These are phyloP conservation scores for Xestia rhomboidea DNA, from an alignment of 2,888 invertebrate species.

Conservation along the genomic window DNA sequence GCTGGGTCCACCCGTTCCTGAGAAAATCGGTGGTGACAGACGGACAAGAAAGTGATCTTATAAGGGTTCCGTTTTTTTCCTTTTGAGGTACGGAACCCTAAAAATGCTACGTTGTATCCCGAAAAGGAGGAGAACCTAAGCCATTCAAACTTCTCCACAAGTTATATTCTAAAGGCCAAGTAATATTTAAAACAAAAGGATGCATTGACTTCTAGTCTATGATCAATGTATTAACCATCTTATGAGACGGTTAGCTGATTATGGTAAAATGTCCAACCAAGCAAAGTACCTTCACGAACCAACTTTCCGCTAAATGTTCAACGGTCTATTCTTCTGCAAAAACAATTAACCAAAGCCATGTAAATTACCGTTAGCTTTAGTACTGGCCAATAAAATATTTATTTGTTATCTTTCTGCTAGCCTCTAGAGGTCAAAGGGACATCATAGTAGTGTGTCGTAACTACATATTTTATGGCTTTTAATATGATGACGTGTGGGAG, in stretches of 20 bases:
- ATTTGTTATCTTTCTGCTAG: not conserved
- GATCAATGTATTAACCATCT: not conserved
- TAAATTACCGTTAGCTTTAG: not conserved
- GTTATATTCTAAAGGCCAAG: not conserved
- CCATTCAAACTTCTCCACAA: not conserved
- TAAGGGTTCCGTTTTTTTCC: too few species aligned
- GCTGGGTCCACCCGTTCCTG: too few species aligned
- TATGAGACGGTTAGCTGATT: not conserved
- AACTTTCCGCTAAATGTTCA: not conserved
- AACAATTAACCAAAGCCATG: conserved; percentile 1
- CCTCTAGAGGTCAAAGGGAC: conserved; percentile 33
- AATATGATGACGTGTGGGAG: conserved; percentile 53
- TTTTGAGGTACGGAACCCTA: too few species aligned
- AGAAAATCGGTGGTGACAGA: too few species aligned
- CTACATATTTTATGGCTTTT: conserved; percentile 35
- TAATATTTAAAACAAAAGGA: not conserved
- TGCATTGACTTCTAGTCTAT: not conserved
- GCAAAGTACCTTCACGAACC: not conserved
- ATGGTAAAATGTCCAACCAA: not conserved
- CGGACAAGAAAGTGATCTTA: too few species aligned
- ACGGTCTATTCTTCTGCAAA: not conserved
- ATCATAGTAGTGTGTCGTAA: conserved; percentile 39
- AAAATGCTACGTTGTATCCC: too few species aligned
- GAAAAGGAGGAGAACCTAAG: too few species aligned
- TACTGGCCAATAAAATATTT: not conserved